Base-by-base conservation (phyloP, 1,140 invertebrate species). In the Lethrus apterus region DNA sequence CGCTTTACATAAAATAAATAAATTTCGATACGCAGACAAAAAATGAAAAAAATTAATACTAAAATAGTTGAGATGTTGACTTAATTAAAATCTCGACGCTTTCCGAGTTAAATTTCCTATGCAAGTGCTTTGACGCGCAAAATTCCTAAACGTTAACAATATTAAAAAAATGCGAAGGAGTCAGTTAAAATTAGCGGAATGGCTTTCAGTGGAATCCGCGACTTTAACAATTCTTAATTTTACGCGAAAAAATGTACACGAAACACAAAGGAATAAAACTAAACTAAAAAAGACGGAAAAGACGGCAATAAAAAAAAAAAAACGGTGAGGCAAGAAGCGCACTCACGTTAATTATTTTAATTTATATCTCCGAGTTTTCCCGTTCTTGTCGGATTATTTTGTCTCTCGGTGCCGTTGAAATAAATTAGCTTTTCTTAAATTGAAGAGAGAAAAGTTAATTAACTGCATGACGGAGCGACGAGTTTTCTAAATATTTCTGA, bases 301-400 rank as follows among this genome's bases (percentile, higher is more conserved):
- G 32, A 34, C 13, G 32, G 13, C 19, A 34, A 14, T 34, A 34
- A 34, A 34, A 34, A 38, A 38, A 38, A 21, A 13, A n/a, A 10
- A 20, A 5, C 7, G 7, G 18, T 9, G 15, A 8, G 18, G n/a
- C 14, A 15, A 10, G 18, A 38, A 38, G 13, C 23, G 35, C 18
- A 38, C 35, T 38, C 23, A 38, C 35, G 20, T 19, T 38, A 38
- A 38, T 38, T 38, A 38, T 38, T 38, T 38, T 21, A 38, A 38
- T 38, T 38, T 38, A 38, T n/a, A n/a, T 38, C 17, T 38, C 35
- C 20, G 9, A 21, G 11, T 19, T n/a, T 14, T 20, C 8, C 10
- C 17, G 35, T 38, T 38, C 35, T 19, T 38, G 20, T 23, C 17
- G 35, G 35, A 38, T 38, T 38, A 38, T 38, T 38, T 38, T 38